Base-by-base conservation (phyloP, 2,113 vertebrate species). In the Varanus komodoensis region DNA sequence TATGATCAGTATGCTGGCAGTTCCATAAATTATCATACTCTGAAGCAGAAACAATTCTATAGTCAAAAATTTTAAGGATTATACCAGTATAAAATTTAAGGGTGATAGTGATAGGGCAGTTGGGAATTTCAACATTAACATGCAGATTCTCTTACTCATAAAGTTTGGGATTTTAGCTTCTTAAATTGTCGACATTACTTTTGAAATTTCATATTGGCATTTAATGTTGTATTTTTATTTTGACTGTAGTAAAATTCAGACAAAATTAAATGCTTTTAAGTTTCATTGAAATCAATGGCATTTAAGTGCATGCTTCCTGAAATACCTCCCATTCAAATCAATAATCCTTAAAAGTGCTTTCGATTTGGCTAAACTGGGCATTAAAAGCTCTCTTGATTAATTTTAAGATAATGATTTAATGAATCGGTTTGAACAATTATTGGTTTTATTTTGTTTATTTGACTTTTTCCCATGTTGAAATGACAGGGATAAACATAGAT, bases 21-120 rank as follows among this genome's bases (percentile, higher is more conserved):
- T 92, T 79, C 57, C 71, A 92, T 87, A 91, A 71, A 94, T 19
- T 89, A 8, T 82, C 91, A 89, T 77, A 38, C 80, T 86, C 85
- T 86, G 93, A 92, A 25, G 1, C 11, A 78, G 17, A 92, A 92
- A 83, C 69, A 92, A 91, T 86, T 74, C 84, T 27, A 75, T 86
- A 32, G 32, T 44, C 8, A 86, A 14, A 89, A 23, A 93, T 91
- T 92, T 94, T 84, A 80, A 87, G 52, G 21, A 86, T 0, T 82
- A 61, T 86, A 73, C 23, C 82, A 89, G 81, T 19, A 21, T 54
- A 86, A 89, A 12, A 3, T 75, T 64, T 8, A 89, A 91, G 7
- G 57, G 8, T 79, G 38, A 74, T 74, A 74, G n/a, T 34, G 38
- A 34, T 38, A 74, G n/a, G 17, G 19, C 7, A 52, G 80, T 92